Conservation (phyloP, 2,888 invertebrate species). For the Callosobruchus maculatus region DNA sequence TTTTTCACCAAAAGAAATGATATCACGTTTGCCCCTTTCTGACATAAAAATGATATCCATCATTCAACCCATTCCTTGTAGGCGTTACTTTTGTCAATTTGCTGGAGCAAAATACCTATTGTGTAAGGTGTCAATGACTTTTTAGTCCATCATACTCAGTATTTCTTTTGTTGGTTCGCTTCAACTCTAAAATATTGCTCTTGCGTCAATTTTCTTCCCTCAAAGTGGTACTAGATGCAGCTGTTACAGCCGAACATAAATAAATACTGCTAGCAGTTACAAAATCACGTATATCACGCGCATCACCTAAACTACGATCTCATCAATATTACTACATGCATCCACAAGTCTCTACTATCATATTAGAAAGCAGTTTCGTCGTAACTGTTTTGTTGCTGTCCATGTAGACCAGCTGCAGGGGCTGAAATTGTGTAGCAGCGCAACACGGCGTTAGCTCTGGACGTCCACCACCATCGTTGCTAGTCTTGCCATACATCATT, state of each 20-base stretch:
- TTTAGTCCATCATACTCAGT: too few relatives aligned
- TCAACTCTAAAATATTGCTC: too few relatives aligned
- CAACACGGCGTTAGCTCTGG: constrained; percentile 79
- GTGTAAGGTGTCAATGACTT: too few relatives aligned
- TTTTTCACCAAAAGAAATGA: too few relatives aligned
- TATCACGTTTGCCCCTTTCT: too few relatives aligned
- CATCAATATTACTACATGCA: constrained; percentile 68
- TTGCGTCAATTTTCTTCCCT: neutral
- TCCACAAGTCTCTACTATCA: constrained; percentile 89
- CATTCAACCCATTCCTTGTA: too few relatives aligned
- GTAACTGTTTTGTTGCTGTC: constrained; percentile 76
- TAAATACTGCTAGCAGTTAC: neutral
- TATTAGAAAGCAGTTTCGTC: constrained; percentile 77
- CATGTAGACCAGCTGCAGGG: constrained; percentile 75
- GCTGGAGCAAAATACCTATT: too few relatives aligned
- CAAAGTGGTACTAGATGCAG: neutral
- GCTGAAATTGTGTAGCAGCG: constrained; percentile 78
- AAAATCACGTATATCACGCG: neutral
- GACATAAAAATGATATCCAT: too few relatives aligned
- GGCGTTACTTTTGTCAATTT: too few relatives aligned
- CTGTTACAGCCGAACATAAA: neutral
- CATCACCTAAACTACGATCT: constrained; percentile 21
- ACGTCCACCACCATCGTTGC: constrained; percentile 35
- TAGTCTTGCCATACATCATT: constrained; percentile 59
- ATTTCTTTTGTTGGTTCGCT: too few relatives aligned